Evolutionary conservation across 2,888 invertebrate species (phyloP), one percentile per base, ranked within the genome.

Genomic region (Lasioglossum pauxillum): DNA sequence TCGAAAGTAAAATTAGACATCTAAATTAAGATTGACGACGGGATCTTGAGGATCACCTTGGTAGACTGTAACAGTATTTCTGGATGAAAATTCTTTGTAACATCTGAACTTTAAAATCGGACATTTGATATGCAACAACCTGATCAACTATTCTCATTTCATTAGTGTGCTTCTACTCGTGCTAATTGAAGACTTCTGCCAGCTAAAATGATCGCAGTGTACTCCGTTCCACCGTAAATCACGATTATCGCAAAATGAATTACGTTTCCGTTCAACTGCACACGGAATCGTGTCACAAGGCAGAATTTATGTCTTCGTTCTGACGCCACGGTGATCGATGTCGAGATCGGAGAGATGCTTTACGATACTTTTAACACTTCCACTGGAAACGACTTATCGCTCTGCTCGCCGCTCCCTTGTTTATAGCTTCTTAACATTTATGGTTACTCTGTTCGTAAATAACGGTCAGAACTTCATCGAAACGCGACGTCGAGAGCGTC

Each of bases 211-310:
- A 35, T 67, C 19, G 67, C 35, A 23, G 67, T 19, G 35, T 19
- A 10, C 19, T 8, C 67, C 19, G 35, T 35, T 31, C 35, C 67
- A 8, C 35, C 57, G 53, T 81, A 80, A 83, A 83, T 84, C 78
- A 80, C 73, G 69, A 82, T 79, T 81, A 80, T 78, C 53, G 23
- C 64, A 73, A 75, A 60, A 60, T 78, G 78, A 53, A 60, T 44
- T 44, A 78, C 72, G 35, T 75, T 74, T 69, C 75, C 16, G 74
- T 31, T n/a, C 53, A 19, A 38, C 41, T 46, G 73, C 31, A 35
- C 27, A 38, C n/a, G 80, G 72, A 27, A 73, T 60, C 49, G 67
- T 19, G 72, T 72, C 44, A 64, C 49, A 46, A 78, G 60, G 57
- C 35, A n/a, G 71, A 71, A 81, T 81, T 81, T 72, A 81, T 81